Conservation (phyloP, 2,797 vertebrate species). For the Macroramphosus scolopax region DNA sequence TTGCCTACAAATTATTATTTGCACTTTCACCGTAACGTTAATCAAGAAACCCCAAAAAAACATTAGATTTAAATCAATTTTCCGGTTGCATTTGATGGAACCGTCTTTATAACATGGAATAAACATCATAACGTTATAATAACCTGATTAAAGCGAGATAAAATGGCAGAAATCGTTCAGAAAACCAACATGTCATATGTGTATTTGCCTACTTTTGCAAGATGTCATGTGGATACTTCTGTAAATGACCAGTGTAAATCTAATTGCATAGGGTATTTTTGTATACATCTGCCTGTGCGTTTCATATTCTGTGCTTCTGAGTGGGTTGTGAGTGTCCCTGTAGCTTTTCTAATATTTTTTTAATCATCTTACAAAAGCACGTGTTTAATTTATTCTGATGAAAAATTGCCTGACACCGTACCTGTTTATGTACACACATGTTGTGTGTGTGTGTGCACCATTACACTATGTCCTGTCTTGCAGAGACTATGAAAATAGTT, state of each 20-base stretch:
- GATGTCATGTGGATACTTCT: conserved; percentile 10
- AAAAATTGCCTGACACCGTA: conserved; percentile 32
- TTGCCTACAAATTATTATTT: neutral
- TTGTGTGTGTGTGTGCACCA: conserved; percentile 10
- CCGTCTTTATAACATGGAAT: neutral
- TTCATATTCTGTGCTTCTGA: conserved; percentile 28
- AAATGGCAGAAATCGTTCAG: neutral
- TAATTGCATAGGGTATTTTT: conserved; percentile 44
- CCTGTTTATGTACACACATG: conserved; percentile 15
- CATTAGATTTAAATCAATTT: neutral
- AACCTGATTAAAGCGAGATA: neutral
- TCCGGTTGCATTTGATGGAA: neutral
- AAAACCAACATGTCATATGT: neutral
- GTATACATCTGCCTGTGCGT: conserved; percentile 31
- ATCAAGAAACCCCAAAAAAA: neutral
- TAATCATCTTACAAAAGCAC: conserved; percentile 27
- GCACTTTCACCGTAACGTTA: neutral
- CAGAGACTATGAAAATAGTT: conserved; percentile 14
- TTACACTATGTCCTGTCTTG: conserved; percentile 5
- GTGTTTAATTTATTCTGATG: conserved; percentile 20
- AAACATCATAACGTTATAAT: neutral
- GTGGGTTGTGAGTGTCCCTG: conserved; percentile 22
- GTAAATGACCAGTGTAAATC: conserved; percentile 26
- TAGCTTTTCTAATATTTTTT: conserved; percentile 31
- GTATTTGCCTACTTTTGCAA: neutral